A percentile compares a stretch with the other conserved stretches of the same genome.
These are phyloP conservation scores for Nycticorax nycticorax DNA, from an alignment of 2,113 vertebrate genomes.

Conservation along the genomic window DNA sequence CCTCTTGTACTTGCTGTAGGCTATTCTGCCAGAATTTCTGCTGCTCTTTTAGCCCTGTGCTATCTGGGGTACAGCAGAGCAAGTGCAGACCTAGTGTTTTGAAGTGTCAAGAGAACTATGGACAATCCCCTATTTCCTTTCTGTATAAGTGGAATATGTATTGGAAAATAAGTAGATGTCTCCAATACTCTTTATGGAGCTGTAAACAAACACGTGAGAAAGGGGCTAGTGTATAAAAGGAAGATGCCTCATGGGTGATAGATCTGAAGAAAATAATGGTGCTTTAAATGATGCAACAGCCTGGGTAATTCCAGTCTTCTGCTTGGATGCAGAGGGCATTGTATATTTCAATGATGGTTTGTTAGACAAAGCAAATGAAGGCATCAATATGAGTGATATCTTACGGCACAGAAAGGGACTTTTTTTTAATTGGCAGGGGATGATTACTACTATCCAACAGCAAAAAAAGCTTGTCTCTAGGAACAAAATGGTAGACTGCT, in stretches of 20 bases:
- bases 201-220: not conserved
- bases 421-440: not conserved
- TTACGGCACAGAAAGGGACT: not conserved
- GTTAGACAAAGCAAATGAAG: not conserved
- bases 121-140: not conserved
- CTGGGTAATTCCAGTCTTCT: not conserved
- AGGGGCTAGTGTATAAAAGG: not conserved
- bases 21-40: not conserved
- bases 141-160: not conserved
- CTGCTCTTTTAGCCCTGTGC: not conserved
- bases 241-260: not conserved
- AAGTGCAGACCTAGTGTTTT: not conserved
- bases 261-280: not conserved
- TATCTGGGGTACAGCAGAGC: not conserved
- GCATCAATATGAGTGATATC: not conserved
- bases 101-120: not conserved
- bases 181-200: not conserved
- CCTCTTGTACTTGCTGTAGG: not conserved
- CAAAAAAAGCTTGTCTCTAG: not conserved
- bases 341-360: not conserved
- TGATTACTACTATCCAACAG: not conserved
- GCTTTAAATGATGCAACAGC: not conserved
- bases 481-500: accelerated
- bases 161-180: not conserved
- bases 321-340: not conserved